Evolutionary conservation across 1,140 invertebrate species (phyloP), one percentile per base, ranked within the genome.

Genomic region (Xylocopa sonorina): DNA sequence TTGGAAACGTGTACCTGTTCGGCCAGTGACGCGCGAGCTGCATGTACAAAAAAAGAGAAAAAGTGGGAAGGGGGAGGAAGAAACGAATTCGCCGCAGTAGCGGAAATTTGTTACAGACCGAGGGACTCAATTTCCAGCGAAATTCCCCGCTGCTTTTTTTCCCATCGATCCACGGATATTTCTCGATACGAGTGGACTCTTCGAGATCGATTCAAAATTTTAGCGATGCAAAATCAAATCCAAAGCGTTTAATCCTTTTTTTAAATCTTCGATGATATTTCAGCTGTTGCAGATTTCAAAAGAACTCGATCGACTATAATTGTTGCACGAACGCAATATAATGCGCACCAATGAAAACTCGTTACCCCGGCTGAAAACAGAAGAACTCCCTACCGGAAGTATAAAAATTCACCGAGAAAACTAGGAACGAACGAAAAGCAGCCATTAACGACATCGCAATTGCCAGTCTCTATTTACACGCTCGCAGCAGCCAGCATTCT

Each of bases 61-160:
- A 57, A 16, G 16, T 6, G 12, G 1, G 38, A 24, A 24, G 3
- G 12, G 5, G 5, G 32, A n/a, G 6, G 14, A 24, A 63, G 12
- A 38, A 63, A 38, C 14, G 57, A 63, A 63, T 63, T 27, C n/a
- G 10, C n/a, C 21, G 1, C 24, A 1, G 43, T 2, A 9, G 29
- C 0, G 10, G 38, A 41, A 53, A 55, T 55, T 21, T 34, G 50
- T 55, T 51, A n/a, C n/a, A 38, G 6, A 18, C n/a, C 34, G 50
- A 69, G 34, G n/a, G 38, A 69, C 55, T 69, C 66, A 69, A 41
- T 69, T 55, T 27, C 18, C 68, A 46, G 27, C 10, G 21, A 21
- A 27, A 58, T 38, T 58, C 46, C 16, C 10, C 6, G 9, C 55
- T n/a, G 7, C 2, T 5, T 0, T 43, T 43, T 71, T 48, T 46